Conservation (phyloP, 2,797 vertebrate genomes). For the Okamejei kenojei region DNA sequence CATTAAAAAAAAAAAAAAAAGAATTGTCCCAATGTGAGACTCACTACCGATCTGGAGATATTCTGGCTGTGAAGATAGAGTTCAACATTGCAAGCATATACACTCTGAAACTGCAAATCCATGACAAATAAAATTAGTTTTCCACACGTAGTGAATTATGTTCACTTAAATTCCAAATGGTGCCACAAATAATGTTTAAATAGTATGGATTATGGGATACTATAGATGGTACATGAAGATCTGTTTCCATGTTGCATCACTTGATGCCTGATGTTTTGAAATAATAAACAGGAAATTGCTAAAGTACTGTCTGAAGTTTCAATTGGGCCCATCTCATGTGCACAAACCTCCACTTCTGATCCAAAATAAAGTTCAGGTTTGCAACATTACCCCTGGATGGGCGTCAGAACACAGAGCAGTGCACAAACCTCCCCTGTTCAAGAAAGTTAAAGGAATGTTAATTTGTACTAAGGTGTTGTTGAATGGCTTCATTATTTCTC, state of each 20-base stretch:
- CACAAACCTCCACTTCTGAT: background rate
- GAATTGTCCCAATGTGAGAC: background rate
- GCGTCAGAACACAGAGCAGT: background rate
- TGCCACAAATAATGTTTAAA: background rate
- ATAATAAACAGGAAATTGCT: background rate
- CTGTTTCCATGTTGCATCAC: too few relatives aligned
- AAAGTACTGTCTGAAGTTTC: background rate
- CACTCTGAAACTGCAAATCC: background rate
- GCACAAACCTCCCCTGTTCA: too few relatives aligned
- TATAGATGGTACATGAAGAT: too few relatives aligned
- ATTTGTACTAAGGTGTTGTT: background rate
- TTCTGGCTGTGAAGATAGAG: background rate
- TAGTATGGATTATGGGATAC: too few relatives aligned
- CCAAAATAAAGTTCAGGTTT: conserved; percentile 1
- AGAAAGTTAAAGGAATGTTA: background rate
- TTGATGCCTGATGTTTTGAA: background rate
- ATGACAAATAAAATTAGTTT: background rate
- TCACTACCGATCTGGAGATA: background rate
- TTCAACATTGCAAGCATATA: background rate
- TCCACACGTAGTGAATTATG: background rate
- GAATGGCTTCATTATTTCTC: background rate
- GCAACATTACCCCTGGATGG: background rate
- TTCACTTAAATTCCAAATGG: background rate
- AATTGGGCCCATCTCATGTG: background rate
- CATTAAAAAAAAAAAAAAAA: background rate